These are phyloP conservation scores for Panthera leo DNA, from an alignment of 2,113 vertebrate genomes.

Conservation along the genomic window DNA sequence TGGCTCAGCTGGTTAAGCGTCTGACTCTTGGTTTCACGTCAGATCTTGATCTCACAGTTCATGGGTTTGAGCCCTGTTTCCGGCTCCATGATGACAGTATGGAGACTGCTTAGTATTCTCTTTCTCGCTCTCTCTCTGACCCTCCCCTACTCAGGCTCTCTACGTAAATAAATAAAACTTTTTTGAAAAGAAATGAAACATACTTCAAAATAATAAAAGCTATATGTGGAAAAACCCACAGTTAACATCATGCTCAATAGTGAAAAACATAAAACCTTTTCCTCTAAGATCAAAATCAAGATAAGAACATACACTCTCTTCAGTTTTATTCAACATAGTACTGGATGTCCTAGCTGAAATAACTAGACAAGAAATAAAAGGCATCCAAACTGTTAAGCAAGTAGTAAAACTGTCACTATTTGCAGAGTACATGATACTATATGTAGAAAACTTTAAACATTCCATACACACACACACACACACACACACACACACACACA, in stretches of 20 bases:
- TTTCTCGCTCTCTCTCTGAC: no score
- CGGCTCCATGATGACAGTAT: no score
- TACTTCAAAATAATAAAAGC: neutral
- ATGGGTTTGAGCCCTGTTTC: no score
- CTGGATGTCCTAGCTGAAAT: neutral
- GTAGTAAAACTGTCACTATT: neutral
- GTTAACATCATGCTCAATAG: neutral
- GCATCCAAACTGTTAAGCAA: neutral
- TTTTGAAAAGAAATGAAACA: neutral
- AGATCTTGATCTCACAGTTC: no score
- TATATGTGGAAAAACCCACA: neutral
- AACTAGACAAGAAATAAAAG: neutral
- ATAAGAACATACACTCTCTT: neutral
- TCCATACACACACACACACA: neutral
- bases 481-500: neutral
- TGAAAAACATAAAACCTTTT: neutral
- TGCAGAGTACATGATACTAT: neutral
- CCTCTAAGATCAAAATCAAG: neutral
- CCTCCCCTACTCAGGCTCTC: no score
- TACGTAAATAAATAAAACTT: no score
- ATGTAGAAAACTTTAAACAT: neutral
- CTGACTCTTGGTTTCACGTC: no score
- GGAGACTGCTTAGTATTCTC: no score
- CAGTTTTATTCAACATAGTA: neutral
- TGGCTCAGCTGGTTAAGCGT: no score